phyloP scores from a whole-genome alignment of 1,140 invertebrate species.

The Acromyrmex heyeri region DNA sequence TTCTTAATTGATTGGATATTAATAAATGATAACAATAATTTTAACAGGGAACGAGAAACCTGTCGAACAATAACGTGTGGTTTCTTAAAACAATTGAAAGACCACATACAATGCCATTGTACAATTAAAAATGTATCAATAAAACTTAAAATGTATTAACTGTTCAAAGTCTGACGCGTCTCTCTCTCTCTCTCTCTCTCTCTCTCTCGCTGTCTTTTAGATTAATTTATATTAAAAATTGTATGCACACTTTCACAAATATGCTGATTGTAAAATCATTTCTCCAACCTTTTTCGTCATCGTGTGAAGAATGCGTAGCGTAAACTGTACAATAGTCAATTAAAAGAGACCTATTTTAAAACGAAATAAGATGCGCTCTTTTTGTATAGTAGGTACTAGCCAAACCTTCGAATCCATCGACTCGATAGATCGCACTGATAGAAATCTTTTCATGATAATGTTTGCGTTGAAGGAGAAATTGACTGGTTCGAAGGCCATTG shows the following conservation, averaged over 20 bases:
- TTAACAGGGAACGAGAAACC: too few species aligned
- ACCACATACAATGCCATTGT: too few species aligned
- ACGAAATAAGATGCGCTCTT: constrained; percentile 14
- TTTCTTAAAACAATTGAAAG: too few species aligned
- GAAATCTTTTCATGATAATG: constrained; percentile 22
- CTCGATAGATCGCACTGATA: not conserved
- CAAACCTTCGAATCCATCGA: not conserved
- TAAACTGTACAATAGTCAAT: not conserved
- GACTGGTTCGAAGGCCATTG: not conserved
- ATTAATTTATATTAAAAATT: constrained; percentile 1
- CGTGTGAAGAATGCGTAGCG: not conserved
- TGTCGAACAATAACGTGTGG: too few species aligned
- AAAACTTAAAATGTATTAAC: too few species aligned
- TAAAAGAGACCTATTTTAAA: constrained; percentile 25
- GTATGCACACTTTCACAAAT: not conserved
- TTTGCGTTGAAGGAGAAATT: not conserved
- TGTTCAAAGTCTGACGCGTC: too few species aligned
- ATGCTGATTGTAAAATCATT: not conserved
- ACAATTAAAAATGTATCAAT: too few species aligned
- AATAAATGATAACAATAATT: too few species aligned
- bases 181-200: too few species aligned
- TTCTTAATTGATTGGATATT: too few species aligned
- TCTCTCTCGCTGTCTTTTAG: too few species aligned
- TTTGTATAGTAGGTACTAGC: not conserved
- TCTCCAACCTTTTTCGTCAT: not conserved